Evolutionary conservation across 2,888 invertebrate genomes (phyloP).

Genomic region (Liposcelis brunnea): DNA sequence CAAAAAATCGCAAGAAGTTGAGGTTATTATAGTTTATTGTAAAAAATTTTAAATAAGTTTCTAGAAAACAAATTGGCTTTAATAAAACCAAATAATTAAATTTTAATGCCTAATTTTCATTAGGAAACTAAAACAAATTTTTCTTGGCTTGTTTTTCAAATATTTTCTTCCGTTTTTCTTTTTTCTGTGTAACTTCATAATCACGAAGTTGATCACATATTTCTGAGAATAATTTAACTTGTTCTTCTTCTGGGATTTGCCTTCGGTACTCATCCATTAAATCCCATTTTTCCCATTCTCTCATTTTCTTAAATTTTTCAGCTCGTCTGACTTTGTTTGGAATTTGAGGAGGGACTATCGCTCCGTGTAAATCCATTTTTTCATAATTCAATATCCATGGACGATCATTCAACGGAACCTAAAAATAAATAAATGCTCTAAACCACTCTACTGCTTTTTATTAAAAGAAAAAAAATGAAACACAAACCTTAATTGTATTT

Average conservation of each 20-base stretch:
- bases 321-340: constrained; percentile 18
- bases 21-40: constrained; percentile 17
- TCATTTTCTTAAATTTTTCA: constrained; percentile 32
- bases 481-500: constrained; percentile 46
- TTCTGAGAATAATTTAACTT: constrained; percentile 68
- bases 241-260: constrained; percentile 78
- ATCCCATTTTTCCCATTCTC: constrained; percentile 68
- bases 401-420: constrained; percentile 54
- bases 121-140: constrained; percentile 13
- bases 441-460: constrained; percentile 9
- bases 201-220: constrained; percentile 57
- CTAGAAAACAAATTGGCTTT: too few relatives aligned
- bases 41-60: too few relatives aligned
- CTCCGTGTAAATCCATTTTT: constrained; percentile 53
- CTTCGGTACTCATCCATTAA: constrained; percentile 79
- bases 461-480: constrained; percentile 11
- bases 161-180: constrained; percentile 40
- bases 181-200: constrained; percentile 45
- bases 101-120: too few relatives aligned
- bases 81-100: too few relatives aligned
- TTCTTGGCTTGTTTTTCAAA: constrained; percentile 32
- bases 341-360: constrained; percentile 37
- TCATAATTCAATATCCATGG: constrained; percentile 94
- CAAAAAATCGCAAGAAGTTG: too few relatives aligned
- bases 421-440: constrained; percentile 15